phyloP scores from a whole-genome alignment of 2,113 vertebrate species.

The Suncus etruscus region DNA sequence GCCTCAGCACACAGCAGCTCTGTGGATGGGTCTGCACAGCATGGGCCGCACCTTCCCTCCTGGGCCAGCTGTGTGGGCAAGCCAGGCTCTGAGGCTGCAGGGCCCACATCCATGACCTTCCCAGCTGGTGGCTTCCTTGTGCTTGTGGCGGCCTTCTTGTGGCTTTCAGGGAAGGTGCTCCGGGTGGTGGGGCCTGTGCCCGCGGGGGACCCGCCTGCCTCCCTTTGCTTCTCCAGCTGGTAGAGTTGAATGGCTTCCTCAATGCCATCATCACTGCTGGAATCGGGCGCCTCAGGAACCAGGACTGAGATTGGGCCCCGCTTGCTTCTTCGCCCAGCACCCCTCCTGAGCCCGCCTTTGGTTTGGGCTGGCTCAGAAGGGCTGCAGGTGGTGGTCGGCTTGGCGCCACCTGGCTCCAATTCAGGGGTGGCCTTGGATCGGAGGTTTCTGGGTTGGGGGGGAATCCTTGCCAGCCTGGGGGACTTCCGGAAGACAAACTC shows the following conservation, averaged over 20 bases:
- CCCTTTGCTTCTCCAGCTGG: conserved; percentile 92
- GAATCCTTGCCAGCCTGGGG: conserved; percentile 69
- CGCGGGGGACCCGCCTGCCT: conserved; percentile 74
- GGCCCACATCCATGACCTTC: conserved; percentile 72
- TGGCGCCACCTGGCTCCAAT: not conserved
- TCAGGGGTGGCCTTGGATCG: conserved; percentile 54
- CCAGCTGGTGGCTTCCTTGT: conserved; percentile 83
- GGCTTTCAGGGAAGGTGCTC: conserved; percentile 84
- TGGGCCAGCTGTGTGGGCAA: conserved; percentile 75
- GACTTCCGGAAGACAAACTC: conserved; percentile 76
- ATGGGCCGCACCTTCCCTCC: conserved; percentile 72
- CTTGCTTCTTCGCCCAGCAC: not conserved
- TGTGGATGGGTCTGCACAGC: conserved; percentile 91
- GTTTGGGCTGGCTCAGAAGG: conserved; percentile 52
- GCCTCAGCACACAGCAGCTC: conserved; percentile 98
- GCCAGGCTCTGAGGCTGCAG: conserved; percentile 28
- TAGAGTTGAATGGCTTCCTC: conserved; percentile 96
- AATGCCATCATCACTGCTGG: conserved; percentile 95
- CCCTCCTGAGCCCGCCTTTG: not conserved
- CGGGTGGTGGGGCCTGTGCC: conserved; percentile 72
- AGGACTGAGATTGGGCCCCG: accelerated
- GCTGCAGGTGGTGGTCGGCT: conserved; percentile 49
- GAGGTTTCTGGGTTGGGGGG: not conserved
- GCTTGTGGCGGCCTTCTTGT: conserved; percentile 77
- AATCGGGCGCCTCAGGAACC: conserved; percentile 81